A percentile compares a stretch with the other conserved stretches of the same genome.
phyloP scores from a whole-genome alignment of 2,113 vertebrate genomes.

The Tursiops truncatus region DNA sequence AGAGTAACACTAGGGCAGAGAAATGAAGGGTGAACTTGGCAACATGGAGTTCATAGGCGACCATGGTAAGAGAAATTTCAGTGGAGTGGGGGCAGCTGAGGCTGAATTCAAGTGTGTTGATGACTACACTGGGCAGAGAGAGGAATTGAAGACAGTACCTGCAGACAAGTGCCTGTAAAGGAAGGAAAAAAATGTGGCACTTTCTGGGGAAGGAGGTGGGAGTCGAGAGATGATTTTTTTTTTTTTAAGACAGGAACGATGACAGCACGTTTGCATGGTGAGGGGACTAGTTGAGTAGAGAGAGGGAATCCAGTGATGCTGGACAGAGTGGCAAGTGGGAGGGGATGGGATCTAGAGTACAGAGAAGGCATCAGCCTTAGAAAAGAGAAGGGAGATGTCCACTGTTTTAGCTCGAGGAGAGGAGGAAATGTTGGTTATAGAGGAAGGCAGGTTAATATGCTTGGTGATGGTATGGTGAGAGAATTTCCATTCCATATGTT shows the following conservation, averaged over 20 bases:
- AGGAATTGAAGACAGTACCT: neutral
- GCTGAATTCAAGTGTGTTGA: neutral
- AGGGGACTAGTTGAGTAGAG: neutral
- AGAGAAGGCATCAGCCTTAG: neutral
- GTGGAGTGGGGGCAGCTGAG: neutral
- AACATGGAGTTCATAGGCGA: neutral
- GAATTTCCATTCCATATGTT: neutral
- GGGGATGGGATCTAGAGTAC: neutral
- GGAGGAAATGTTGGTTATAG: neutral
- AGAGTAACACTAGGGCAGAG: neutral
- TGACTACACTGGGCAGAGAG: neutral
- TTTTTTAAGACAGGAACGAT: neutral
- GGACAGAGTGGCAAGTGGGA: neutral
- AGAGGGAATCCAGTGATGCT: neutral
- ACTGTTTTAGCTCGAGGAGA: neutral
- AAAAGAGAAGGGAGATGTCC: neutral
- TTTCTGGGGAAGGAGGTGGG: neutral
- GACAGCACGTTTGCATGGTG: neutral
- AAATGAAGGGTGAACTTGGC: neutral
- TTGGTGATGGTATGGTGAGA: neutral
- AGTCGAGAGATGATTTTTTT: neutral
- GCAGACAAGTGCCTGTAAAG: neutral
- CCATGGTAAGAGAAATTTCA: neutral
- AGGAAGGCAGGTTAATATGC: neutral
- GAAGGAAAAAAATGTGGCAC: neutral